Conservation (phyloP, 2,113 vertebrate species). For the Callaeas wilsoni region DNA sequence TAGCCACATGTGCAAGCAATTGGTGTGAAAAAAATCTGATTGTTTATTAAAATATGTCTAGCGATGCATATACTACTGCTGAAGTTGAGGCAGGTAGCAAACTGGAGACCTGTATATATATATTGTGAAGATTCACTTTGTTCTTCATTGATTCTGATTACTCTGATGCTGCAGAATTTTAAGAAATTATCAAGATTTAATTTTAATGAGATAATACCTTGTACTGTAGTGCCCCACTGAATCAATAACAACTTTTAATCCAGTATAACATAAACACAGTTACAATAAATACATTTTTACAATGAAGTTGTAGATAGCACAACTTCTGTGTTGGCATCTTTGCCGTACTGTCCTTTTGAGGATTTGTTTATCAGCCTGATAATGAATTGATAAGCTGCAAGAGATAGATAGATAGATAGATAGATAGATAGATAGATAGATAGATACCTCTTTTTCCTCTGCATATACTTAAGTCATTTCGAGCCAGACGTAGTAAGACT, state of each 20-base stretch:
- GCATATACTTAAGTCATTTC: neutral
- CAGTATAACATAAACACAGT: neutral
- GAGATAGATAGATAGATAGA: too few relatives aligned
- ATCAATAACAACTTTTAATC: neutral
- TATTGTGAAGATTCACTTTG: neutral
- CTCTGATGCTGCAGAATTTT: neutral
- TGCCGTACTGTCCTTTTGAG: neutral
- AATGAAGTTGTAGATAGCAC: neutral
- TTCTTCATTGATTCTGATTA: neutral
- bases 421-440: too few relatives aligned
- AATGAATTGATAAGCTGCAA: neutral
- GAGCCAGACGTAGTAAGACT: neutral
- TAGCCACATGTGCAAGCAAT: neutral
- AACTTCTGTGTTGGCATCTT: neutral
- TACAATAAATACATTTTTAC: neutral
- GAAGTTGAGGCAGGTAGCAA: neutral
- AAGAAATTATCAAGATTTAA: neutral
- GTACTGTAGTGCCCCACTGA: neutral
- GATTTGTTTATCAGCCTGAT: neutral
- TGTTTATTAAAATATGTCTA: neutral
- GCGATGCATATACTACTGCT: neutral
- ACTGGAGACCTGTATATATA: neutral
- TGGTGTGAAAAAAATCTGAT: neutral
- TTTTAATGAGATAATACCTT: neutral
- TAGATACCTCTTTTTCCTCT: neutral